Percentiles rank a stretch among this genome's conserved stretches.
phyloP scores from a whole-genome alignment of 1,140 invertebrate species.

The Lasioglossum baleicum region DNA sequence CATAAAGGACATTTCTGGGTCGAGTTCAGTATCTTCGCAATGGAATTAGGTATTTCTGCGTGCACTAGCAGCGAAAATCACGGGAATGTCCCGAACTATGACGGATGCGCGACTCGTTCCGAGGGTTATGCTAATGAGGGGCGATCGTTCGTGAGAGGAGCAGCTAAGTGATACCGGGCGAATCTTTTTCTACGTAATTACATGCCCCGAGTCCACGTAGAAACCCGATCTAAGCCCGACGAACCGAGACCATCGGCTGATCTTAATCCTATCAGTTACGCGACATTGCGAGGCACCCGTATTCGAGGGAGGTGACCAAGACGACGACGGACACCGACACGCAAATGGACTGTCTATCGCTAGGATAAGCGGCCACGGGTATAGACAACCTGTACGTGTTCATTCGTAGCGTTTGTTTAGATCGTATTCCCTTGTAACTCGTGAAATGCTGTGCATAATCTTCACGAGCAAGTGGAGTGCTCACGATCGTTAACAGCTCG shows the following conservation, averaged over 20 bases:
- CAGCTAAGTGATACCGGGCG: slow-evolving; percentile 42
- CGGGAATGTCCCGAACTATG: slow-evolving; percentile 14
- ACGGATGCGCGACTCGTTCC: slow-evolving; percentile 3
- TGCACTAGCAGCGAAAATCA: neutral
- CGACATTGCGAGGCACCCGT: slow-evolving; percentile 27
- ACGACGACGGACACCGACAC: neutral
- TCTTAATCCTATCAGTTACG: slow-evolving; percentile 55
- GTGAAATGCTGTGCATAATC: too few species aligned
- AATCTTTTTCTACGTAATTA: slow-evolving; percentile 42
- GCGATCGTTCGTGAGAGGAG: slow-evolving; percentile 40
- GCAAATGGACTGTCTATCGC: neutral
- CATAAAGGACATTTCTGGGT: neutral
- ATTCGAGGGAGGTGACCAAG: neutral
- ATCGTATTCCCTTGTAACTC: too few species aligned
- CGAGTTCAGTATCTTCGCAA: neutral
- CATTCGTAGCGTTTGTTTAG: neutral
- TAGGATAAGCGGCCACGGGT: neutral
- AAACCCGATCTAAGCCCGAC: slow-evolving; percentile 40
- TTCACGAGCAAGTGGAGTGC: too few species aligned
- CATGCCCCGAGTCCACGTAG: slow-evolving; percentile 10
- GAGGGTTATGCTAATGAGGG: slow-evolving; percentile 47
- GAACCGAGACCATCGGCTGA: slow-evolving; percentile 41
- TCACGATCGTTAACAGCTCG: too few species aligned
- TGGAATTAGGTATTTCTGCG: too few species aligned
- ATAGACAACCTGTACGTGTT: neutral